phyloP scores from a whole-genome alignment of 1,140 invertebrate species.

The Paraescarpia echinospica region DNA sequence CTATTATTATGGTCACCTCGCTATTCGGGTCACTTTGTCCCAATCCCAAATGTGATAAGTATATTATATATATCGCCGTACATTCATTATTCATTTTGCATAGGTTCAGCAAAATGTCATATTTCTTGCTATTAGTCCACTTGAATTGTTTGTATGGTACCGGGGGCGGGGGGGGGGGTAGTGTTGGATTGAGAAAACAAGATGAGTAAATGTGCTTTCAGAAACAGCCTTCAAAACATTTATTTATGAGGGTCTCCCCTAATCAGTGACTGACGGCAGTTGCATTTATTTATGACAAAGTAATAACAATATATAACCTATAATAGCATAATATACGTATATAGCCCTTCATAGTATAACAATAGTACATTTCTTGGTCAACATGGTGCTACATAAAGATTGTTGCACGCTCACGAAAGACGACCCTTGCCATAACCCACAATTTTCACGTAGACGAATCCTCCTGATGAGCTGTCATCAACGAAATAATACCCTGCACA shows the following conservation, averaged over 20 bases:
- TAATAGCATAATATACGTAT: neutral
- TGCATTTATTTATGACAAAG: neutral
- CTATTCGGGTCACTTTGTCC: no score
- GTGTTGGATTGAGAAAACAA: neutral
- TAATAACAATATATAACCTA: neutral
- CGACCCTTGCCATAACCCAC: neutral
- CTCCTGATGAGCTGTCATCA: neutral
- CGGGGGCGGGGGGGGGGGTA: no score
- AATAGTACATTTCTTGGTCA: neutral
- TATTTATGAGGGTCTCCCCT: neutral
- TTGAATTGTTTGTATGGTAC: neutral
- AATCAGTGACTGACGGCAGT: neutral
- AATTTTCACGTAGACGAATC: neutral
- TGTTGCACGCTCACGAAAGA: neutral
- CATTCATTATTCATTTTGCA: no score
- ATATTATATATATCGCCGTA: no score
- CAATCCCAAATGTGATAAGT: no score
- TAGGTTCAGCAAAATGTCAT: no score
- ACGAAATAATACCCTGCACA: neutral
- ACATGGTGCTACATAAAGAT: neutral
- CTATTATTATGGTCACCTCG: no score
- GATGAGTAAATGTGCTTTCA: neutral
- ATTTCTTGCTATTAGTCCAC: neutral
- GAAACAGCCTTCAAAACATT: neutral
- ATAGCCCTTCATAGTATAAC: neutral